Evolutionary conservation across 2,888 invertebrate species (phyloP), one percentile per base, ranked within the genome.

Genomic region (Callimorpha dominula): DNA sequence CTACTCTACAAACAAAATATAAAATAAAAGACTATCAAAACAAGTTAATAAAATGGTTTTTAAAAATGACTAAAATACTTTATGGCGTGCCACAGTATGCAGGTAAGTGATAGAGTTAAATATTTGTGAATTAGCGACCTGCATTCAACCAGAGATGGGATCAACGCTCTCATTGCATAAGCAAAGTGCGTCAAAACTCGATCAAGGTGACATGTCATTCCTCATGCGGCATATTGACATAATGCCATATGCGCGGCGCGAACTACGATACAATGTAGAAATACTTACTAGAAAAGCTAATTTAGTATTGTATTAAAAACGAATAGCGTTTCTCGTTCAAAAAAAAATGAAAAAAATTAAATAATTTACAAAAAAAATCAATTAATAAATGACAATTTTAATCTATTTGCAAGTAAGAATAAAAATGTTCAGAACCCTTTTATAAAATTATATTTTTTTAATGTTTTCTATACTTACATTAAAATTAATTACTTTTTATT

Each of bases 91-190:
- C 82, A 84, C 86, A 78, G 88, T 88, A 82, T 81, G 75, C 82
- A 84, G 81, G 87, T 87, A 87, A 86, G 83, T 86, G 78, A 64
- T 73, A 83, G 88, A 87, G 75, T 89, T 90, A 91, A 93, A 93
- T 92, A 92, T 93, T 93, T 90, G 90, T 85, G 83, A 88, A 88
- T 91, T 90, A 89, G 85, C 88, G 80, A 77, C 78, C 72, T 77
- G 75, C 70, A 80, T 80, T 80, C 80, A 80, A 85, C 81, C 84
- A 81, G 76, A 74, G 72, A 43, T 66, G 77, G 83, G 94, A 89
- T 93, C 92, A 88, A 88, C 83, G 91, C 79, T 85, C 94, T 83
- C 80, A 86, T 94, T 94, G 92, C 94, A 92, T 94, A 93, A 93
- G 91, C 90, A 86, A 86, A 86, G 78, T 85, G 85, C 91, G 89